Base-by-base conservation (phyloP, 2,888 invertebrate species). In the Brachynemurus nebulosus region DNA sequence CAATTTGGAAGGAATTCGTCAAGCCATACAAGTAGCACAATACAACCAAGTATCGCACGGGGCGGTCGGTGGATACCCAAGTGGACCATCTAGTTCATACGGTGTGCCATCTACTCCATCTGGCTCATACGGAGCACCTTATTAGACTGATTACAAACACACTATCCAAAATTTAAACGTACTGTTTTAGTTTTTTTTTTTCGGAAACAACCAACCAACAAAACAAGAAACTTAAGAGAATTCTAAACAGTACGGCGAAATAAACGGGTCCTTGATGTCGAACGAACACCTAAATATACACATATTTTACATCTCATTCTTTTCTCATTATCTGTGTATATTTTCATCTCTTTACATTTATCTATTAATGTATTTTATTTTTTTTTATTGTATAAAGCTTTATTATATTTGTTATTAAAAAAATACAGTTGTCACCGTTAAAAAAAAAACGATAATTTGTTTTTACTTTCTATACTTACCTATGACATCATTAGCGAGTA, bases 1-100 rank as follows among this genome's bases (percentile, higher is more conserved):
- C 65, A 80, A 85, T 65, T 78, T 88, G 51, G 88, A 86, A 57
- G 86, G 83, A 50, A 82, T 86, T 58, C 82, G 84, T 57, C 86
- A 86, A 57, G 86, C 86, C 54, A 82, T 88, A 66, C 86, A 88
- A 63, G 86, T 88, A 36, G 53, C 42, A 38, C 64, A 64, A 44
- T 62, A 63, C 60, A 39, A 42, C 19, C 47, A 47, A 21, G 19
- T 35, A 19, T 39, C 59, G 58, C 8, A 39, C 14, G 48, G 42
- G 38, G 61, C 64, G 17, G 47, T 49, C 4, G 58, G 62, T n/a
- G 65, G 68, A 27, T 69, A 69, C 54, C 66, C 67, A 41, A 66
- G 68, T 48, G 64, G 61, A 42, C 65, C 67, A 9, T 65, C 65
- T 50, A 51, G 56, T 41, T 57, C 56, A 52, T 68, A 67, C 54